phyloP scores from a whole-genome alignment of 1,140 invertebrate genomes.

The Leptinotarsa lineolata region DNA sequence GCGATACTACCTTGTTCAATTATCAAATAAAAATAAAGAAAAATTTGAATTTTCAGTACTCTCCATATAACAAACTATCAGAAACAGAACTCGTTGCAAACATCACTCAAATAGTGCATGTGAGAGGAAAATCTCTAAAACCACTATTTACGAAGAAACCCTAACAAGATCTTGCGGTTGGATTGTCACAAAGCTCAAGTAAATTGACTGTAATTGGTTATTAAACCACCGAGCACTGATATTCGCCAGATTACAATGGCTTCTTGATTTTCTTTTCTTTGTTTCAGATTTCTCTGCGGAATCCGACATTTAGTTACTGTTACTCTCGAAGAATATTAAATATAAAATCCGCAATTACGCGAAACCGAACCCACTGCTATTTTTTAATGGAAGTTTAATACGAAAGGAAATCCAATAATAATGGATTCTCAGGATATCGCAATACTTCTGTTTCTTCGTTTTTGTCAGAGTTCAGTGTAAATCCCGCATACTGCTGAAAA shows the following conservation, averaged over 20 bases:
- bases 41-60: too few species aligned
- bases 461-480: neutral
- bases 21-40: too few species aligned
- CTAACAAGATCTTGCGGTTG: slow-evolving; percentile 43
- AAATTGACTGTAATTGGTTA: slow-evolving; percentile 44
- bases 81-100: neutral
- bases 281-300: slow-evolving; percentile 4
- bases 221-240: slow-evolving; percentile 33
- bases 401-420: slow-evolving; percentile 16
- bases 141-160: slow-evolving; percentile 38
- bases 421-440: neutral
- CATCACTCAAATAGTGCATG: neutral
- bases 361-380: neutral
- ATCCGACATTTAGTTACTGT: slow-evolving; percentile 7
- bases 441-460: neutral
- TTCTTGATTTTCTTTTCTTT: slow-evolving; percentile 22
- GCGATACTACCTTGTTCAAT: too few species aligned
- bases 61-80: too few species aligned
- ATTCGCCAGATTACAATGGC: slow-evolving; percentile 35
- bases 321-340: slow-evolving; percentile 13
- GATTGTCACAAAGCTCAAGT: slow-evolving; percentile 37
- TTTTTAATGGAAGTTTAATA: slow-evolving; percentile 18
- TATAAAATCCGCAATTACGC: slow-evolving; percentile 12
- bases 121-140: slow-evolving; percentile 33
- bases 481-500: neutral